Percentiles rank a stretch among this genome's conserved stretches.
phyloP scores from a whole-genome alignment of 64 coral and sea anemone genomes.

The Acropora yongei region DNA sequence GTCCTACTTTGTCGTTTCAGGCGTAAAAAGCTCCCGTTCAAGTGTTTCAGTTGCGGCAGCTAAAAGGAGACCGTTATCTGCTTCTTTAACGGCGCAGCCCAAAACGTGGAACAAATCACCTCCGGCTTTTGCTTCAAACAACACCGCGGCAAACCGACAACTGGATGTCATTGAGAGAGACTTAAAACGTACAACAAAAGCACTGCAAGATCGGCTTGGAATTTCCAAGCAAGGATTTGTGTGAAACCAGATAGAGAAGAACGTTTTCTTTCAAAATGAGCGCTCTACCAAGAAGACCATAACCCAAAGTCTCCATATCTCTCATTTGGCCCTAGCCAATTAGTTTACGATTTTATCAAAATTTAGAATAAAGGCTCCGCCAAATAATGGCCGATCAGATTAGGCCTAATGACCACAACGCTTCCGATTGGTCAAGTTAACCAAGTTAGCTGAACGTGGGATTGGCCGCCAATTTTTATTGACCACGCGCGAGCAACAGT shows the following conservation, averaged over 20 bases:
- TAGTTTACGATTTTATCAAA: too few species aligned
- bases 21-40: neutral
- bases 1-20: neutral
- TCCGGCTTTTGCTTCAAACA: slow-evolving; percentile 13
- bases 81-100: slow-evolving; percentile 19
- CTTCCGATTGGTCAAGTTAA: too few species aligned
- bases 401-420: too few species aligned
- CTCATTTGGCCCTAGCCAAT: too few species aligned
- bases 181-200: slow-evolving; percentile 66
- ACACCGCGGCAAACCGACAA: slow-evolving; percentile 12
- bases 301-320: too few species aligned
- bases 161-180: slow-evolving; percentile 67
- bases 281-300: too few species aligned
- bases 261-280: too few species aligned
- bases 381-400: too few species aligned
- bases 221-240: slow-evolving; percentile 70
- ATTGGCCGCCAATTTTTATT: too few species aligned
- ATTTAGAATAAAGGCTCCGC: too few species aligned
- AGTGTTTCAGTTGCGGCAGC: neutral
- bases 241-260: neutral
- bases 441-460: too few species aligned
- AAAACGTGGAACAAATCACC: slow-evolving; percentile 26
- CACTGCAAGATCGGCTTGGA: slow-evolving; percentile 61
- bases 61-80: slow-evolving; percentile 50
- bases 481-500: too few species aligned